These are phyloP conservation scores for Oceanodroma tethys DNA, from an alignment of 2,113 vertebrate genomes.

Conservation along the genomic window DNA sequence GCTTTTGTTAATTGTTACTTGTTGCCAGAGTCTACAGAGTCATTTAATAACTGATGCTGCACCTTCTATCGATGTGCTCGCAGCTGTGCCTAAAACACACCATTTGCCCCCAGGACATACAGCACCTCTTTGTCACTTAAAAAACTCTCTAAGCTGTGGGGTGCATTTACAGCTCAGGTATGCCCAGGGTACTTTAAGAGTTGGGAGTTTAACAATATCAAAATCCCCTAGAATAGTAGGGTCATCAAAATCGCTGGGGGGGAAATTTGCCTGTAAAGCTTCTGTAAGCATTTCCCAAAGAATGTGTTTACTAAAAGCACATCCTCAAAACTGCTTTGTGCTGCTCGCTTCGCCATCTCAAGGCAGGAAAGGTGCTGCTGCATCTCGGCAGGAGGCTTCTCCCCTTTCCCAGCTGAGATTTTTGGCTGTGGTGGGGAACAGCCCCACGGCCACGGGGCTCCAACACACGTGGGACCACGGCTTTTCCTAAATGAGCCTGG, in stretches of 20 bases:
- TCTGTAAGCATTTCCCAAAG: background rate
- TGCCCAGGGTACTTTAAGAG: background rate
- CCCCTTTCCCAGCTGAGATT: background rate
- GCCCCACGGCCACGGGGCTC: background rate
- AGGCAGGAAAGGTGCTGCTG: background rate
- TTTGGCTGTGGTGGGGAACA: background rate
- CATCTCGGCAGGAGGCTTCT: background rate
- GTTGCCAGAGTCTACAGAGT: background rate
- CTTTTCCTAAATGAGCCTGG: background rate
- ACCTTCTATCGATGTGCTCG: background rate
- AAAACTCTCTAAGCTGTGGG: background rate
- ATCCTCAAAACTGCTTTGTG: background rate
- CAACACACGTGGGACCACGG: fast-evolving
- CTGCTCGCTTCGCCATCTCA: background rate
- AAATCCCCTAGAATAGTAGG: background rate
- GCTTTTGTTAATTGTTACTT: background rate
- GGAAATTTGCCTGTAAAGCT: background rate
- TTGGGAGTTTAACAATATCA: background rate
- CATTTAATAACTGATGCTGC: background rate
- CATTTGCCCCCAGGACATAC: background rate
- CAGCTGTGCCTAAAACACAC: background rate
- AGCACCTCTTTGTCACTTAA: background rate
- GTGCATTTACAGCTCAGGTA: background rate
- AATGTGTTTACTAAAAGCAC: background rate
- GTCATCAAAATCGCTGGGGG: background rate